A percentile compares a stretch with the other conserved stretches of the same genome.
Conservation (phyloP, 2,797 vertebrate species). For the Centroberyx gerrardi region DNA sequence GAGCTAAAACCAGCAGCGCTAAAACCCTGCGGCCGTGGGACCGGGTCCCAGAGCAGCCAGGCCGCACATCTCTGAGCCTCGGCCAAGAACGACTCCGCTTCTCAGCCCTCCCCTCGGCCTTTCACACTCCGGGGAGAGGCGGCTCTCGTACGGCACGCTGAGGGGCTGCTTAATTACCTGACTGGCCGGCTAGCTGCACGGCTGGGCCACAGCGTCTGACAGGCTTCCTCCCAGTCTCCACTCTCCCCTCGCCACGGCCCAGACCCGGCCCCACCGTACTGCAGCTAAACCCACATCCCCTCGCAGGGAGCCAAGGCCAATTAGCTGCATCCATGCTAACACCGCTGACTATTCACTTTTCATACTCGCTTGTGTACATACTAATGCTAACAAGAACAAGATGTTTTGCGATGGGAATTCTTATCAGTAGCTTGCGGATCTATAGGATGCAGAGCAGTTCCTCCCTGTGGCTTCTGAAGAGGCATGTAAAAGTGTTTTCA, state of each 20-base stretch:
- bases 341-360: slow-evolving; percentile 72
- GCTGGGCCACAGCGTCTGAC: slow-evolving; percentile 61
- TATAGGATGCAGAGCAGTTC: slow-evolving; percentile 50
- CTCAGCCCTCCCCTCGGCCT: slow-evolving; percentile 43
- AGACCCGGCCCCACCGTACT: slow-evolving; percentile 54
- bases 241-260: slow-evolving; percentile 49
- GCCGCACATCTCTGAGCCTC: slow-evolving; percentile 62
- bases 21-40: slow-evolving; percentile 67
- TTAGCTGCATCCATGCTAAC: slow-evolving; percentile 70
- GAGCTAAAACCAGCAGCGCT: slow-evolving; percentile 80
- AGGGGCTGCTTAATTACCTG: slow-evolving; percentile 71
- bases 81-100: slow-evolving; percentile 61
- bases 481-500: slow-evolving; percentile 57
- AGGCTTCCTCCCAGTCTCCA: slow-evolving; percentile 67
- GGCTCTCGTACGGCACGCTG: slow-evolving; percentile 36
- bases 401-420: slow-evolving; percentile 59
- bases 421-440: slow-evolving; percentile 57
- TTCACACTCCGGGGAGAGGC: slow-evolving; percentile 65
- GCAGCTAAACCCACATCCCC: slow-evolving; percentile 77
- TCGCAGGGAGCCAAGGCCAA: slow-evolving; percentile 73
- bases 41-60: slow-evolving; percentile 54
- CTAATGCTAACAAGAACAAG: slow-evolving; percentile 70
- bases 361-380: slow-evolving; percentile 56
- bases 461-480: slow-evolving; percentile 55
- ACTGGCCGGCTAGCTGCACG: slow-evolving; percentile 56